phyloP scores from a whole-genome alignment of 2,113 vertebrate species.

The Paradoxurus hermaphroditus region DNA sequence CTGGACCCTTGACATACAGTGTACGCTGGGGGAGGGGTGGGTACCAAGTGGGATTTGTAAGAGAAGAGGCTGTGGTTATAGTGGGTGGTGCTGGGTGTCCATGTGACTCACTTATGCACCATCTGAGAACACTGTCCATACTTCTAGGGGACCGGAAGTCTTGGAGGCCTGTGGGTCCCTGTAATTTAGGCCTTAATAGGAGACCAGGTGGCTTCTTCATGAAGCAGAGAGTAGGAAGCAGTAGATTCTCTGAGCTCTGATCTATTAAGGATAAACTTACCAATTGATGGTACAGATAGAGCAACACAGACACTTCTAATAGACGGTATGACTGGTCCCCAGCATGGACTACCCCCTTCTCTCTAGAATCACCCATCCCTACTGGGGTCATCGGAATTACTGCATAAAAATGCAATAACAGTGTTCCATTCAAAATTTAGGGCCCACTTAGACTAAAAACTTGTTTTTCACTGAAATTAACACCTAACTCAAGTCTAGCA shows the following conservation, averaged over 20 bases:
- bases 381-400: not conserved
- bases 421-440: not conserved
- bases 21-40: too few relatives aligned
- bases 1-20: not conserved
- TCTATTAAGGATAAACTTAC: not conserved
- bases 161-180: not conserved
- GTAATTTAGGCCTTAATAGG: not conserved
- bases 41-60: too few relatives aligned
- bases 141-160: not conserved
- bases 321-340: not conserved
- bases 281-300: not conserved
- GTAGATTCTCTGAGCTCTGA: not conserved
- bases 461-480: not conserved
- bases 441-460: not conserved
- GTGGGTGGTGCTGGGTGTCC: too few relatives aligned
- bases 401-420: not conserved
- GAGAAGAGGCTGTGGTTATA: too few relatives aligned
- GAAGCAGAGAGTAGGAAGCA: not conserved
- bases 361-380: not conserved
- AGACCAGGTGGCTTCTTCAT: not conserved
- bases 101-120: too few relatives aligned
- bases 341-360: not conserved
- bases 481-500: not conserved
- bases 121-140: too few relatives aligned
- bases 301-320: not conserved